Percentiles rank a stretch among this genome's conserved stretches.
Evolutionary conservation across 2,113 vertebrate species (phyloP).

Genomic region (Xiphophorus hellerii): DNA sequence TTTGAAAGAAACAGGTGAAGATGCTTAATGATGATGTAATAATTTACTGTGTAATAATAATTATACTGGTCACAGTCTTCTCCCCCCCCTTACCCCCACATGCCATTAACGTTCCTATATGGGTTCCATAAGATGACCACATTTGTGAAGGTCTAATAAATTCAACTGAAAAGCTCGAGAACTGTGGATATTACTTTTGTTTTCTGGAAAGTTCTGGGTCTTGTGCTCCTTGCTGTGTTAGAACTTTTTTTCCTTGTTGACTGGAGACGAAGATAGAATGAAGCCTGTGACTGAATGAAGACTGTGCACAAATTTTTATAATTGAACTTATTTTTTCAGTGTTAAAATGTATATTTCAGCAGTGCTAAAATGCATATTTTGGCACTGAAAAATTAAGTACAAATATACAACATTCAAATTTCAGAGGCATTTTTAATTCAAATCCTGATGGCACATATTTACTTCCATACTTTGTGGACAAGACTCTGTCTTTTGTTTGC

Average conservation of each 20-base stretch:
- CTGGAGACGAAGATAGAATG: no score
- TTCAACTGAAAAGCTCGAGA: not conserved
- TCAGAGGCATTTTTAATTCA: no score
- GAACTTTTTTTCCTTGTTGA: not conserved
- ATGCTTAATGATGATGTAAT: slow-evolving; percentile 17
- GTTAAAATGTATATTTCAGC: no score
- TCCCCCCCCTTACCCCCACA: not conserved
- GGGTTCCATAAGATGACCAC: slow-evolving; percentile 5
- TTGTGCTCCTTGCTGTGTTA: not conserved
- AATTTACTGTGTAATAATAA: slow-evolving; percentile 17
- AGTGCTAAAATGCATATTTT: no score
- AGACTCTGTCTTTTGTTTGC: no score
- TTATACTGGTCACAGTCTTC: slow-evolving; percentile 7
- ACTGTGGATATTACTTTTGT: not conserved
- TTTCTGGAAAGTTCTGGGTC: not conserved
- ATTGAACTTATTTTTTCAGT: no score
- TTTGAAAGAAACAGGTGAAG: slow-evolving; percentile 16
- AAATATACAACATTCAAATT: no score
- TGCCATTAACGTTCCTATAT: slow-evolving; percentile 5
- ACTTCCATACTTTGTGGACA: no score
- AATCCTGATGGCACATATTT: no score
- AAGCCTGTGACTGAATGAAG: no score
- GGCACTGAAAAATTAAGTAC: no score
- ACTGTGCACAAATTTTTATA: no score
- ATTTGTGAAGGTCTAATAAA: not conserved